A percentile compares a stretch with the other conserved stretches of the same genome.
Evolutionary conservation across 2,113 vertebrate species (phyloP).

Genomic region (Cephalopterus ornatus): DNA sequence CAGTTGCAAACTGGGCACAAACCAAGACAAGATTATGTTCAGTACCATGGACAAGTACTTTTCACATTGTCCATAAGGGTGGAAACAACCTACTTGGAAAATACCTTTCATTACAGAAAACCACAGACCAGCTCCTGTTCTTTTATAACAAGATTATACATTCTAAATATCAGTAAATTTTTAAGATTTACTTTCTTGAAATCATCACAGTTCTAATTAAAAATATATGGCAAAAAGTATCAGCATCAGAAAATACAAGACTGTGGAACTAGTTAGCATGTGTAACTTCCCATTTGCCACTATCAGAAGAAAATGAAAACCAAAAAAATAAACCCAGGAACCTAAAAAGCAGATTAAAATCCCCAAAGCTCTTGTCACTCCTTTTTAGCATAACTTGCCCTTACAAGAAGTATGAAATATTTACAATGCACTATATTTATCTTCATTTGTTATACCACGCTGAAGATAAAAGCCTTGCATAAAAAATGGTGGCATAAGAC

Average conservation of each 20-base stretch:
- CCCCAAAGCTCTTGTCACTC: constrained; percentile 40
- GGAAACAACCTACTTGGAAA: background rate
- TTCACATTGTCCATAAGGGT: rapidly evolving
- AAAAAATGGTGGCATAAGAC: constrained; percentile 28
- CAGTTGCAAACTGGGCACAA: background rate
- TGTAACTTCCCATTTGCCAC: background rate
- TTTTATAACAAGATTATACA: background rate
- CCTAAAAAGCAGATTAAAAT: constrained; percentile 24
- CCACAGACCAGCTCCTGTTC: background rate
- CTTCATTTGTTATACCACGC: constrained; percentile 12
- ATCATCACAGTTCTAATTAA: background rate
- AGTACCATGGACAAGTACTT: constrained; percentile 66
- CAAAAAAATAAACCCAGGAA: background rate
- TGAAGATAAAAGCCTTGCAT: constrained; percentile 36
- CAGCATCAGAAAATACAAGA: background rate
- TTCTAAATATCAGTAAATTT: background rate
- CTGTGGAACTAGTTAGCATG: background rate
- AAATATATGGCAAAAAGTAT: background rate
- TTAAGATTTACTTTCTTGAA: background rate
- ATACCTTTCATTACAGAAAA: background rate
- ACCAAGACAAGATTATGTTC: background rate
- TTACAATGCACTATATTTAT: constrained; percentile 44
- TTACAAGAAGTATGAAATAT: constrained; percentile 50
- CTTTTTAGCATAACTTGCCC: constrained; percentile 6
- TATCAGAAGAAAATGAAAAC: background rate